Evolutionary conservation across 2,888 invertebrate genomes (phyloP).

Genomic region (Hemicrepidius hirtus): DNA sequence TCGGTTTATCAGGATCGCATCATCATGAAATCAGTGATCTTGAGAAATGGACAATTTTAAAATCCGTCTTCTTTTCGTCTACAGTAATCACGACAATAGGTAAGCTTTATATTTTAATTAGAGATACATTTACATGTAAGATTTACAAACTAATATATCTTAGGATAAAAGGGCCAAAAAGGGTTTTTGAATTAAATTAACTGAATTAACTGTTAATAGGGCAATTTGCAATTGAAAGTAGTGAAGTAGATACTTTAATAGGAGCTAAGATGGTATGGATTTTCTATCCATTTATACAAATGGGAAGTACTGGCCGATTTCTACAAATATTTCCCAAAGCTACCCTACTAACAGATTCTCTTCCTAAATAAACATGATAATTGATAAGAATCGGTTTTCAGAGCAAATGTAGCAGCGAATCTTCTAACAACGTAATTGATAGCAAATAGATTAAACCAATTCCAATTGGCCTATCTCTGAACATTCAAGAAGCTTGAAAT

Average conservation of each 20-base stretch:
- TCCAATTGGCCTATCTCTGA: too few relatives aligned
- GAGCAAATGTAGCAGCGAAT: too few relatives aligned
- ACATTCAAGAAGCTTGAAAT: too few relatives aligned
- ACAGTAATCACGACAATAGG: conserved; percentile 94
- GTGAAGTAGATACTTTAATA: neutral
- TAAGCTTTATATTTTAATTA: conserved; percentile 67
- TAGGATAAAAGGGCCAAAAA: too few relatives aligned
- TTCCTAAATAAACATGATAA: too few relatives aligned
- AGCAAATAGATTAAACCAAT: too few relatives aligned
- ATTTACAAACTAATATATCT: too few relatives aligned
- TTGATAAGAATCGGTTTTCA: too few relatives aligned
- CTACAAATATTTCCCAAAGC: too few relatives aligned
- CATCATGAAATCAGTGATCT: conserved; percentile 58
- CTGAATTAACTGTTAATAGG: neutral
- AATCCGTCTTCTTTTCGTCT: conserved; percentile 92
- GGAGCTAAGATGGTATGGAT: neutral
- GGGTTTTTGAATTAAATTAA: neutral
- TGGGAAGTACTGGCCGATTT: neutral
- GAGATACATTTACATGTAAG: neutral
- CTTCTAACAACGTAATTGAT: too few relatives aligned
- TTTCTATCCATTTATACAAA: neutral
- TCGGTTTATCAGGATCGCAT: conserved; percentile 46
- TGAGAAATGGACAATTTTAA: conserved; percentile 86
- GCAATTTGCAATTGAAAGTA: conserved; percentile 1
- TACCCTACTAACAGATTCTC: too few relatives aligned